Evolutionary conservation across 2,888 invertebrate genomes (phyloP).

Genomic region (Hemistola chrysoprasaria): DNA sequence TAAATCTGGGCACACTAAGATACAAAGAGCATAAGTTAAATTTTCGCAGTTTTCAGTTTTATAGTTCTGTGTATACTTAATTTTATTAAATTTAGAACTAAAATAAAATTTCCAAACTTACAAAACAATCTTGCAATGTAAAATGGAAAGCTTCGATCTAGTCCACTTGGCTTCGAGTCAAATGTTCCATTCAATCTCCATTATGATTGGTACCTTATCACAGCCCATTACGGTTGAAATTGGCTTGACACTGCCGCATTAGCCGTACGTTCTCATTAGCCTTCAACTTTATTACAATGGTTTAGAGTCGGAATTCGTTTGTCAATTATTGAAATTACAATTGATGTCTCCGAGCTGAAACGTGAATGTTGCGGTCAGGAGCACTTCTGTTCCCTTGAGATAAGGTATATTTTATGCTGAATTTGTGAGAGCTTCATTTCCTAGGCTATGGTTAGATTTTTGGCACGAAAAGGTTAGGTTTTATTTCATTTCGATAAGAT

Average conservation of each 20-base stretch:
- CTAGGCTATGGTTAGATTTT: no score
- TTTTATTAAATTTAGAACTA: no score
- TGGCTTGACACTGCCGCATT: conserved; percentile 14
- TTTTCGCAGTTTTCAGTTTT: no score
- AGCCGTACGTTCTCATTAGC: conserved; percentile 19
- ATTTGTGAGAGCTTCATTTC: no score
- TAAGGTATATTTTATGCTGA: conserved; percentile 3
- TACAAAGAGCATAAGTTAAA: no score
- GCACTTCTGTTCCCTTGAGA: background rate
- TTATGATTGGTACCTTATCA: conserved; percentile 9
- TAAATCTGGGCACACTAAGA: no score
- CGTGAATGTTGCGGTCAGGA: background rate
- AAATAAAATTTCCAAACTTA: no score
- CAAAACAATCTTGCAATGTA: conserved; percentile 13
- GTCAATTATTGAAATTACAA: conserved; percentile 18
- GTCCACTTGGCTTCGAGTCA: conserved; percentile 31
- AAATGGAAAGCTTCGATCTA: conserved; percentile 26
- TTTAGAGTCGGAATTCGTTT: conserved; percentile 28
- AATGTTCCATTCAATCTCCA: conserved; percentile 20
- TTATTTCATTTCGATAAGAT: no score
- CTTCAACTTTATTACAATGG: conserved; percentile 26
- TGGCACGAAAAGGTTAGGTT: no score
- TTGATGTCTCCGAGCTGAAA: conserved; percentile 5
- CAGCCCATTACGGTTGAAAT: conserved; percentile 13
- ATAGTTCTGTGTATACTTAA: no score